Percentiles rank a stretch among this genome's conserved stretches.
Evolutionary conservation across 92 coral and sea anemone species (phyloP).

Genomic region (Epizoanthus fatuus): DNA sequence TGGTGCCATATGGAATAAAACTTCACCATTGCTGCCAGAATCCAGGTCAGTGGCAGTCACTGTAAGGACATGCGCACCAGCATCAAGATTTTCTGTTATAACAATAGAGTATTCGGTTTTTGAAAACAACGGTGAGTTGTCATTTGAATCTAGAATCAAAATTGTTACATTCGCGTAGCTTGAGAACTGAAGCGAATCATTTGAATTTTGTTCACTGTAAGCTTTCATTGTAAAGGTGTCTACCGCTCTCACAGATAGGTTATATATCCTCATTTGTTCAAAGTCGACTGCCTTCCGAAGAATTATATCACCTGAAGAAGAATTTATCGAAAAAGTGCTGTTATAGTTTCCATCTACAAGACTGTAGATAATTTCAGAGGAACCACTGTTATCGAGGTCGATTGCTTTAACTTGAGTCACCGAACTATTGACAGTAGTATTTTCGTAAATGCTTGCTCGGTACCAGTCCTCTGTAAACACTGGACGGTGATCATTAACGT

Average conservation of each 20-base stretch:
- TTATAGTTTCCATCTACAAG: conserved; percentile 34
- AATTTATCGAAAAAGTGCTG: conserved; percentile 46
- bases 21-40: conserved; percentile 54
- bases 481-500: conserved; percentile 73
- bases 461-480: conserved; percentile 62
- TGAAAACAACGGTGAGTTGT: conserved; percentile 52
- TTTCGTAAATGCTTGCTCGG: conserved; percentile 60
- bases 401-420: conserved; percentile 52
- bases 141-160: conserved; percentile 59
- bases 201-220: neutral
- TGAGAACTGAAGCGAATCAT: conserved; percentile 34
- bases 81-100: conserved; percentile 47
- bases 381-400: conserved; percentile 60
- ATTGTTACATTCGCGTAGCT: conserved; percentile 57
- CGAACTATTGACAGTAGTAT: conserved; percentile 51
- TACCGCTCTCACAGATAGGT: conserved; percentile 48
- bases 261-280: conserved; percentile 38
- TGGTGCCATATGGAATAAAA: conserved; percentile 3
- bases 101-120: conserved; percentile 21
- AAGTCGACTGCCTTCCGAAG: conserved; percentile 55
- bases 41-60: conserved; percentile 59
- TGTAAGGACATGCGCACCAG: conserved; percentile 44
- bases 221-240: conserved; percentile 53
- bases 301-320: conserved; percentile 55
- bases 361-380: conserved; percentile 47